These are phyloP conservation scores for Manis crassicaudata DNA, from an alignment of 2,797 vertebrate genomes.

Conservation along the genomic window DNA sequence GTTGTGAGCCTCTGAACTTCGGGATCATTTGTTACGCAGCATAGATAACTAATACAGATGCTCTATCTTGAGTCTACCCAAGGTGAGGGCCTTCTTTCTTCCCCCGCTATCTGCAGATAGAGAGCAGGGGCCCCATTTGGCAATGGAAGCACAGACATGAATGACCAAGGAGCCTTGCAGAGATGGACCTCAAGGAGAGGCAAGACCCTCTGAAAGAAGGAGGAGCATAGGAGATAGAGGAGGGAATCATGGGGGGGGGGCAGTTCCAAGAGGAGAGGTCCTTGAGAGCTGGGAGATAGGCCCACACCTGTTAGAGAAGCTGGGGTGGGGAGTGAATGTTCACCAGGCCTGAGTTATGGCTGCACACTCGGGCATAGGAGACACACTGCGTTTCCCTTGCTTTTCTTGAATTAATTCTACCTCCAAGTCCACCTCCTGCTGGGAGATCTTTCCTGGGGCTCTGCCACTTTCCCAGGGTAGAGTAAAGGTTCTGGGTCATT, in stretches of 20 bases:
- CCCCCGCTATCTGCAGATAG: neutral
- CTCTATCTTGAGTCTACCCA: neutral
- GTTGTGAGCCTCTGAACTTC: neutral
- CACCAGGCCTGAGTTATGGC: neutral
- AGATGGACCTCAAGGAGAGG: neutral
- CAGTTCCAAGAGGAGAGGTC: neutral
- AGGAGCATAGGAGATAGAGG: neutral
- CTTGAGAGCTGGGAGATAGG: neutral
- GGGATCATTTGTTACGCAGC: neutral
- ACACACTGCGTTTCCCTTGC: neutral
- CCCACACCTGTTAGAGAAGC: neutral
- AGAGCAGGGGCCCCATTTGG: neutral
- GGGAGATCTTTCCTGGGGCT: neutral
- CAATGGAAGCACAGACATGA: neutral
- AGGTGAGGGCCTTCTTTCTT: neutral
- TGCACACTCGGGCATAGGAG: neutral
- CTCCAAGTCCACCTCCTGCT: neutral
- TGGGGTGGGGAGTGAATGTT: neutral
- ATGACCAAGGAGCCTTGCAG: neutral
- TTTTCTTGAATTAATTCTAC: neutral
- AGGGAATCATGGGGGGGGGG: too few species aligned
- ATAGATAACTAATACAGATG: neutral
- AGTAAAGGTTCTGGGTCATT: neutral
- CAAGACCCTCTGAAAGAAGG: neutral
- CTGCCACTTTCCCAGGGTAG: neutral